A percentile compares a stretch with the other conserved stretches of the same genome.
Evolutionary conservation across 2,113 vertebrate species (phyloP).

Genomic region (Myrmecophaga tridactyla): DNA sequence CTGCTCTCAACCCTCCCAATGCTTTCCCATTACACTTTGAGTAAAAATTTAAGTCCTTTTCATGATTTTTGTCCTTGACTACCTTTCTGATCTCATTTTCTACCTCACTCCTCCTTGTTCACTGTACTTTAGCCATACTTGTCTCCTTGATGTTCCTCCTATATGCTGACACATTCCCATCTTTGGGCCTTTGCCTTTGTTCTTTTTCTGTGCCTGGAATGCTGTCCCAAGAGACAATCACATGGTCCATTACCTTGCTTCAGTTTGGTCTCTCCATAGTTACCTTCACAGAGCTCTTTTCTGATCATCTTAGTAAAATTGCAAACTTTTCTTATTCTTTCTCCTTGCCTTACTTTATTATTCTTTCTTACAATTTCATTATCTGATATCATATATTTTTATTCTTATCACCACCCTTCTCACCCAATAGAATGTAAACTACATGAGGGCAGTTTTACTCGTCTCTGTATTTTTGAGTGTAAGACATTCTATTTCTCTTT

Average conservation of each 20-base stretch:
- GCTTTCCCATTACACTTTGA: not conserved
- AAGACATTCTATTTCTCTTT: too few species aligned
- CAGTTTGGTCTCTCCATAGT: not conserved
- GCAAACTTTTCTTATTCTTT: not conserved
- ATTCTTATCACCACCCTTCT: not conserved
- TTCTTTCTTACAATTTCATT: not conserved
- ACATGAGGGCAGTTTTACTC: not conserved
- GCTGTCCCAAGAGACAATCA: not conserved
- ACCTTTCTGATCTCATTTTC: not conserved
- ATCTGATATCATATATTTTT: not conserved
- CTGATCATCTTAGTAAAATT: not conserved
- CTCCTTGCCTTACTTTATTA: not conserved
- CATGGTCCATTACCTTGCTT: not conserved
- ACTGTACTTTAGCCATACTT: not conserved
- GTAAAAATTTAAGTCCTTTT: not conserved
- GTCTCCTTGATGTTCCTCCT: not conserved
- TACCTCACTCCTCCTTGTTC: not conserved
- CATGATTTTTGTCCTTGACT: not conserved
- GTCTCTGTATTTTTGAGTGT: too few species aligned
- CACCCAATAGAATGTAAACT: not conserved
- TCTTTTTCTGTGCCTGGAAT: not conserved
- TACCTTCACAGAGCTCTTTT: slow-evolving; percentile 15
- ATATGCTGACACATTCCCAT: not conserved
- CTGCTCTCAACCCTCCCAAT: not conserved
- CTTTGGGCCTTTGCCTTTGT: not conserved